Evolutionary conservation across 2,113 vertebrate genomes (phyloP).

Genomic region (Stictonetta naevosa): DNA sequence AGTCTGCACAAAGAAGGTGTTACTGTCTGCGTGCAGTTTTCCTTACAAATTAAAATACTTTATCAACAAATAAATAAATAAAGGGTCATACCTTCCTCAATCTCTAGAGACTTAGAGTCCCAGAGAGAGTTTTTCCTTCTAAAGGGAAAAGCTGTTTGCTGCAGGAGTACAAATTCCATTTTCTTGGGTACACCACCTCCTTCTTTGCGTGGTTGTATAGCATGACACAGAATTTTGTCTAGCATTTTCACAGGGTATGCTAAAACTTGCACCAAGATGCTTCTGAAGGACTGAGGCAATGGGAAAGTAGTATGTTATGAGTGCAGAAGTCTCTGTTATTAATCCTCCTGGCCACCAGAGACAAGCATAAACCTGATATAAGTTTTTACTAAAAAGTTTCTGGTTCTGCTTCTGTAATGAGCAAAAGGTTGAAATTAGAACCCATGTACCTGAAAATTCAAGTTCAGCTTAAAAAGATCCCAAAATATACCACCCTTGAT

Average conservation of each 20-base stretch:
- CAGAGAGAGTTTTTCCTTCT: neutral
- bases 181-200: neutral
- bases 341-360: neutral
- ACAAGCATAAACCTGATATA: neutral
- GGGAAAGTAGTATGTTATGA: neutral
- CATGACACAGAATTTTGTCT: neutral
- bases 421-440: neutral
- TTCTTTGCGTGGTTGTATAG: neutral
- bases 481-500: neutral
- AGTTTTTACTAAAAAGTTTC: neutral
- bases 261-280: neutral
- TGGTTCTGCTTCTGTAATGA: neutral
- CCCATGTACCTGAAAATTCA: neutral
- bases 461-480: neutral
- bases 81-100: neutral
- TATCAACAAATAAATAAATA: neutral
- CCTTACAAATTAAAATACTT: neutral
- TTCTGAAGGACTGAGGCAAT: neutral
- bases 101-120: neutral
- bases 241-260: neutral
- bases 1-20: neutral
- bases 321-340: neutral
- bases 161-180: neutral
- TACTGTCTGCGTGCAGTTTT: neutral
- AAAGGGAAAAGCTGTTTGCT: neutral